phyloP scores from a whole-genome alignment of 2,797 vertebrate genomes.

The Danio jaintianensis region DNA sequence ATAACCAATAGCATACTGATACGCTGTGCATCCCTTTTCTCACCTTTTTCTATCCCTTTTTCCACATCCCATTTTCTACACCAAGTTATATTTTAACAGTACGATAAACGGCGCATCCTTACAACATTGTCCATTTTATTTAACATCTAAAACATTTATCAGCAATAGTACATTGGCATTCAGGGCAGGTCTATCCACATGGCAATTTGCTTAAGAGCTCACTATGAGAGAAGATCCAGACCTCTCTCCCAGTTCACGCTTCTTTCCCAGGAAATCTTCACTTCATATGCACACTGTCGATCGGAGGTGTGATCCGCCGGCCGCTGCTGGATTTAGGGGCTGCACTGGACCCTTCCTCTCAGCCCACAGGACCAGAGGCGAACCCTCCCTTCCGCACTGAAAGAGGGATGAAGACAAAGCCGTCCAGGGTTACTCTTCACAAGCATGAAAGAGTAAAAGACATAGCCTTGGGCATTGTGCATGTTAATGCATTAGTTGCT shows the following conservation, averaged over 20 bases:
- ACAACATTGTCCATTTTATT: not conserved
- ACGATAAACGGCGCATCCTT: not conserved
- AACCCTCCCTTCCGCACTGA: conserved; percentile 28
- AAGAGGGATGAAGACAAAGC: conserved; percentile 52
- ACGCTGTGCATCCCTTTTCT: too few relatives aligned
- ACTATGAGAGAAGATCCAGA: conserved; percentile 52
- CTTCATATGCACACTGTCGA: conserved; percentile 64
- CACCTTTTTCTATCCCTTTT: too few relatives aligned
- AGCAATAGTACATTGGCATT: conserved; percentile 57
- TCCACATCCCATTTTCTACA: too few relatives aligned
- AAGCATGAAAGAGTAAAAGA: conserved; percentile 47
- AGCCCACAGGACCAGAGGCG: conserved; percentile 42
- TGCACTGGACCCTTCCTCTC: conserved; percentile 39
- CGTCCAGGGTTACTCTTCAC: conserved; percentile 48
- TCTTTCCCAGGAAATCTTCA: conserved; percentile 63
- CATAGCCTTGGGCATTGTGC: conserved; percentile 41
- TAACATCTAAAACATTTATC: not conserved
- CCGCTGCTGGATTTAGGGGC: conserved; percentile 50
- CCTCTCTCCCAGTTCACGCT: conserved; percentile 57
- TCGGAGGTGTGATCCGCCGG: conserved; percentile 60
- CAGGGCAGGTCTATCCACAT: conserved; percentile 49
- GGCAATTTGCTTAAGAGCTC: conserved; percentile 63
- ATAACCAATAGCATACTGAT: too few relatives aligned
- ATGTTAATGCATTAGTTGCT: conserved; percentile 44
- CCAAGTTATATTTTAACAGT: too few relatives aligned